Conservation (phyloP, 2,113 vertebrate genomes). For the Bettongia penicillata region DNA sequence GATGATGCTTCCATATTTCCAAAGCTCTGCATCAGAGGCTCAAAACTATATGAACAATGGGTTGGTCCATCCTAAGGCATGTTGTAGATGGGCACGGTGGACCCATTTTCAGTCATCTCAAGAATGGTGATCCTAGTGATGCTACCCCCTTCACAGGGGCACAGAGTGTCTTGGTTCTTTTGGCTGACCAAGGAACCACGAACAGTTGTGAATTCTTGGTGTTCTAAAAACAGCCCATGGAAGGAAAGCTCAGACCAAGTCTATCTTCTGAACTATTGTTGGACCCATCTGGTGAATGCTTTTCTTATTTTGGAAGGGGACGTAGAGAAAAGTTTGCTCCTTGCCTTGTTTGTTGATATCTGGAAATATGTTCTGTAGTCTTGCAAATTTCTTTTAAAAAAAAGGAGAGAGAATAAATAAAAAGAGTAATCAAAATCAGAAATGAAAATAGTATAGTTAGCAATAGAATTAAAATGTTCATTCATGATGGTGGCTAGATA, state of each 20-base stretch:
- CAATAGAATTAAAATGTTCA: not conserved
- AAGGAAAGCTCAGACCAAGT: constrained; percentile 65
- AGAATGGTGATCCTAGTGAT: constrained; percentile 2
- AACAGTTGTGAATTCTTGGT: not conserved
- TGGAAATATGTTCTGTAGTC: constrained; percentile 80
- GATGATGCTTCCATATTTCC: not conserved
- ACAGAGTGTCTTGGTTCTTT: constrained; percentile 16
- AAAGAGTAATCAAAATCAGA: not conserved
- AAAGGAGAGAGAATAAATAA: constrained; percentile 41
- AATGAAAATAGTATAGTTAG: not conserved
- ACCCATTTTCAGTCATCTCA: not conserved
- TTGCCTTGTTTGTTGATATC: constrained; percentile 71
- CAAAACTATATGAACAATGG: not conserved
- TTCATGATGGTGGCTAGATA: not conserved
- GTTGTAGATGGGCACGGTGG: not conserved
- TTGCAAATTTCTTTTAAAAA: constrained; percentile 83
- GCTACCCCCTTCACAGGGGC: not conserved
- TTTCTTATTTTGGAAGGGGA: constrained; percentile 59
- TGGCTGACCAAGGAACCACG: not conserved
- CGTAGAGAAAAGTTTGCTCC: constrained; percentile 70
- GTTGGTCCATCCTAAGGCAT: not conserved
- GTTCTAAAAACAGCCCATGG: accelerated
- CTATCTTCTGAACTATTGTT: constrained; percentile 64
- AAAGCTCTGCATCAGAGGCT: not conserved
- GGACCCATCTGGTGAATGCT: constrained; percentile 49